Evolutionary conservation across 2,888 invertebrate species (phyloP).

Genomic region (Antheraea yamamai): DNA sequence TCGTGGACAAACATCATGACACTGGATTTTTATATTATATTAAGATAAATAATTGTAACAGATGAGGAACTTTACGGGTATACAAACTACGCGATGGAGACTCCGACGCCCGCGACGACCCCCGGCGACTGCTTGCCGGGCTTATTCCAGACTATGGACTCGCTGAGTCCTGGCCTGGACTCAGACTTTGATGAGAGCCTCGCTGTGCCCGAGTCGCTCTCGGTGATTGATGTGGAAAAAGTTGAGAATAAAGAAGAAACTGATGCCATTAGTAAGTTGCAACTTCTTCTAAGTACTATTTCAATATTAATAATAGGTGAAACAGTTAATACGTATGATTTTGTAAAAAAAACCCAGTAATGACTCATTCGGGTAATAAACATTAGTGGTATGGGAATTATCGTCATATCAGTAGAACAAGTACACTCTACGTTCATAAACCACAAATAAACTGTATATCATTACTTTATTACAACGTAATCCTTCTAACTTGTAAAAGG

Average conservation of each 20-base stretch:
- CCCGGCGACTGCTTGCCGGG: slow-evolving; percentile 74
- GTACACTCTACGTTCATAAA: not conserved
- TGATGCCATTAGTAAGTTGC: slow-evolving; percentile 47
- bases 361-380: not conserved
- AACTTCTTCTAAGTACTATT: not conserved
- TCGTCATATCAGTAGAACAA: not conserved
- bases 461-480: not conserved
- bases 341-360: not conserved
- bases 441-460: not conserved
- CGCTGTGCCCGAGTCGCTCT: slow-evolving; percentile 88
- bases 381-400: not conserved
- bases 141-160: slow-evolving; percentile 76
- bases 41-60: slow-evolving; percentile 29
- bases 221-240: slow-evolving; percentile 83
- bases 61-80: slow-evolving; percentile 76
- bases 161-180: slow-evolving; percentile 80
- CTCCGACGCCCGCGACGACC: slow-evolving; percentile 61
- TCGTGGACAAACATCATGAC: not conserved
- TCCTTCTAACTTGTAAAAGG: not conserved
- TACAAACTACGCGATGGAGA: slow-evolving; percentile 76
- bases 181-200: slow-evolving; percentile 91
- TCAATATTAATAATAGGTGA: not conserved
- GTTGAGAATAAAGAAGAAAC: slow-evolving; percentile 57
- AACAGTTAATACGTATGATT: not conserved
- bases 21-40: not conserved